Evolutionary conservation across 2,113 vertebrate species (phyloP).

Genomic region (Epinephelus fuscoguttatus): DNA sequence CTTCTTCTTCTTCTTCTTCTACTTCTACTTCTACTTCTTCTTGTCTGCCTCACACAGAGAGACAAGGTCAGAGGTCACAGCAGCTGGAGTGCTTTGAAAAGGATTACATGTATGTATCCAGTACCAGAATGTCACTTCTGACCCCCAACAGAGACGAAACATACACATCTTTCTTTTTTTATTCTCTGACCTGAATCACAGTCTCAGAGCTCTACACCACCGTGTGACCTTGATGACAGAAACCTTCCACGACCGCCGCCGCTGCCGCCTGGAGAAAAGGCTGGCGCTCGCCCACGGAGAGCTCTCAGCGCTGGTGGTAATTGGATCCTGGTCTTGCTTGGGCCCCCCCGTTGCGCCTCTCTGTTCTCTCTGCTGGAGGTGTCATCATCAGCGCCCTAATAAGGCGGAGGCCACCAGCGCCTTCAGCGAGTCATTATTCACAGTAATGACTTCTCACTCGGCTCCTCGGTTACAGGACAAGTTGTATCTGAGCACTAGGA

Average conservation of each 20-base stretch:
- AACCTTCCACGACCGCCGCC: neutral
- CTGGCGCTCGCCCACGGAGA: slow-evolving; percentile 45
- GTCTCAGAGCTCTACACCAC: slow-evolving; percentile 15
- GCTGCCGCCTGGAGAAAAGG: slow-evolving; percentile 24
- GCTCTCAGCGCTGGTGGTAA: slow-evolving; percentile 49
- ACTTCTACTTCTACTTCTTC: neutral
- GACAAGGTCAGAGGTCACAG: slow-evolving; percentile 28
- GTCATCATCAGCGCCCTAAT: slow-evolving; percentile 64
- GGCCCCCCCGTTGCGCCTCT: slow-evolving; percentile 1
- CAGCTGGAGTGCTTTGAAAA: slow-evolving; percentile 32
- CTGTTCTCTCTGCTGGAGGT: slow-evolving; percentile 59
- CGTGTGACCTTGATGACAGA: slow-evolving; percentile 43
- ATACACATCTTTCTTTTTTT: neutral
- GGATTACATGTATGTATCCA: slow-evolving; percentile 49
- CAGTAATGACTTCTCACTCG: slow-evolving; percentile 56
- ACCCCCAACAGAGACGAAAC: slow-evolving; percentile 40
- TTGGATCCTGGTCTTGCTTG: slow-evolving; percentile 54
- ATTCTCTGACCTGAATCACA: slow-evolving; percentile 47
- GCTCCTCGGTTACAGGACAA: slow-evolving; percentile 27
- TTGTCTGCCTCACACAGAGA: neutral
- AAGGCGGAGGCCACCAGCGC: slow-evolving; percentile 56
- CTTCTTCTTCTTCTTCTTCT: neutral
- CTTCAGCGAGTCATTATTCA: slow-evolving; percentile 68
- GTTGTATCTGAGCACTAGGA: slow-evolving; percentile 2
- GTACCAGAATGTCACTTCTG: slow-evolving; percentile 25